Conservation (phyloP, 2,888 invertebrate genomes). For the Chrysolina americana region DNA sequence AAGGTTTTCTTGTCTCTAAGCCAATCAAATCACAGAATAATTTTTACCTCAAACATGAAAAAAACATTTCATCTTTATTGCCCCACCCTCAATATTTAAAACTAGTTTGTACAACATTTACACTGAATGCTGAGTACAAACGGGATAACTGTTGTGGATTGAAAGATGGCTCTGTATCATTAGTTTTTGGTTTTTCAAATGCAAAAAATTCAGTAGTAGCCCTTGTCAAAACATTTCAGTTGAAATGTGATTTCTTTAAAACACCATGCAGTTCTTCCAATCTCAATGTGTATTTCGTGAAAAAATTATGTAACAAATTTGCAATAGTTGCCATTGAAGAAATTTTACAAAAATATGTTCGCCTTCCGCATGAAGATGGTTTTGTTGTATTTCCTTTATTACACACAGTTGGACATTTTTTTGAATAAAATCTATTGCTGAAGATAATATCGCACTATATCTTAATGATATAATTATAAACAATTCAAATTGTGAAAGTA, state of each 20-base stretch:
- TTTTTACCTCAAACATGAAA: no score
- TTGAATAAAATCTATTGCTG: conserved; percentile 16
- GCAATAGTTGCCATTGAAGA: no score
- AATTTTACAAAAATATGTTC: conserved; percentile 31
- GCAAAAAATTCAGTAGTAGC: conserved; percentile 17
- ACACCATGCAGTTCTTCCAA: no score
- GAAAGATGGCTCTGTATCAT: conserved; percentile 19
- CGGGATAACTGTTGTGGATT: conserved; percentile 31
- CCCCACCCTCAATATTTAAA: no score
- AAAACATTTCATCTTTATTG: conserved; percentile 22
- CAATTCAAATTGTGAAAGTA: no score
- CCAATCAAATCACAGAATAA: no score
- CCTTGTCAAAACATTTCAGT: conserved; percentile 21
- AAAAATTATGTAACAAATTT: no score
- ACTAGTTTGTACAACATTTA: no score
- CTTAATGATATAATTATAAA: no score
- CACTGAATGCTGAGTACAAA: no score
- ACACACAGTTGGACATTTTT: conserved; percentile 26
- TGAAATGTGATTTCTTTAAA: background rate
- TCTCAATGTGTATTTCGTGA: no score
- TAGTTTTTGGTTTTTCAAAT: conserved; percentile 24
- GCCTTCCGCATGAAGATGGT: conserved; percentile 29
- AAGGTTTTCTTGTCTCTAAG: no score
- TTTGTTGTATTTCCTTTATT: conserved; percentile 32
- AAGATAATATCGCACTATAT: background rate